Evolutionary conservation across 2,113 vertebrate species (phyloP), one percentile per base, ranked within the genome.

Genomic region (Scophthalmus maximus): DNA sequence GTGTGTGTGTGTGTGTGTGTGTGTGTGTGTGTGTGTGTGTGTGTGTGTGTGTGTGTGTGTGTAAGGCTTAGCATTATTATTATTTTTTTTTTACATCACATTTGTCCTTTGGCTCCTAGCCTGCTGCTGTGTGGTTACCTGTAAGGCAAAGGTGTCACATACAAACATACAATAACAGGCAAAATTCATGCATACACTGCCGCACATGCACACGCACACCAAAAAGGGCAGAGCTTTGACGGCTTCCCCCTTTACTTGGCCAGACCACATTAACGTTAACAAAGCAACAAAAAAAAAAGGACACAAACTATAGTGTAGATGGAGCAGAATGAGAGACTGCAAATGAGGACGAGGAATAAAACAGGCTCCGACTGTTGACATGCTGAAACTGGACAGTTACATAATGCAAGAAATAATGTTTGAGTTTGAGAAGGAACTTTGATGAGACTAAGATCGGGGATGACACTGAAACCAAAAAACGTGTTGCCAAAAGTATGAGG

Each of bases 131-230:
- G 83, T 87, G 83, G 61, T 87, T 80, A 87, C 84, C 89, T 85
- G 84, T 92, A 92, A 92, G 91, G 91, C 90, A 91, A 84, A 87
- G 79, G 88, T 92, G 78, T 88, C 85, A 78, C 66, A 56, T 83
- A 88, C 71, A 87, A 78, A 89, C 84, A 60, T 80, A 88, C 81
- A 79, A 52, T 69, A 82, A 86, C 79, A 79, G 82, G 82, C 76
- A 85, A 50, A n/a, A 83, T 70, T 78, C 88, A 90, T 86, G 80
- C 81, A 72, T 74, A 75, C 82, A 67, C 73, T 73, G 73, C 6
- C 77, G 14, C 82, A 73, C 87, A 84, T 73, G 79, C 86, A 86
- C 68, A 55, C 79, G 4, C 84, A 85, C 78, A 67, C 87, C 81
- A 67, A 87, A 88, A 87, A 91, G 87, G 91, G 85, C 71, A 68